Conservation (phyloP, 2,888 invertebrate genomes). For the Nemotelus nigrinus region DNA sequence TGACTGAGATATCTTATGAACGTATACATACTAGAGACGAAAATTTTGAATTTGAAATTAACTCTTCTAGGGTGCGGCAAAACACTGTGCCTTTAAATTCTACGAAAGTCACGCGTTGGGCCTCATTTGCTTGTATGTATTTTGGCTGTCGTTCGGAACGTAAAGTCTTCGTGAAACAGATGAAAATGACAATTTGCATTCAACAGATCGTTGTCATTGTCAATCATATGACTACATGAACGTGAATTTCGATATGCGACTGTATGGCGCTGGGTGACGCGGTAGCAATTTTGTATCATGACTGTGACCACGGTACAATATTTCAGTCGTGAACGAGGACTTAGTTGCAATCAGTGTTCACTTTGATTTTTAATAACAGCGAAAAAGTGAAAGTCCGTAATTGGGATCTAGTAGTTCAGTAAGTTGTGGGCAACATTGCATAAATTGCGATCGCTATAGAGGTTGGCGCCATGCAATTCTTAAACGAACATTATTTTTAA, state of each 20-base stretch:
- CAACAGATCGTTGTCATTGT: not conserved
- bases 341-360: slow-evolving; percentile 8
- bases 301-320: not conserved
- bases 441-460: no score
- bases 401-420: not conserved
- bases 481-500: no score
- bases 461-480: no score
- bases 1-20: not conserved
- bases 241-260: not conserved
- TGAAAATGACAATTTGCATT: slow-evolving; percentile 18
- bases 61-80: no score
- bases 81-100: no score
- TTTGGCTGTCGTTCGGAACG: not conserved
- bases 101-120: no score
- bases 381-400: slow-evolving; percentile 9
- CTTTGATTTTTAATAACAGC: not conserved
- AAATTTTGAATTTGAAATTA: slow-evolving; percentile 12
- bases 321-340: not conserved
- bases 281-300: not conserved
- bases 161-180: not conserved
- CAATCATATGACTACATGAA: not conserved
- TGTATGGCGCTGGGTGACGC: not conserved
- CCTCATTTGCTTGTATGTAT: not conserved
- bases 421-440: no score
- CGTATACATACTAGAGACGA: not conserved